These are phyloP conservation scores for Coleophora flavipennella DNA, from an alignment of 2,888 invertebrate genomes.

Conservation along the genomic window DNA sequence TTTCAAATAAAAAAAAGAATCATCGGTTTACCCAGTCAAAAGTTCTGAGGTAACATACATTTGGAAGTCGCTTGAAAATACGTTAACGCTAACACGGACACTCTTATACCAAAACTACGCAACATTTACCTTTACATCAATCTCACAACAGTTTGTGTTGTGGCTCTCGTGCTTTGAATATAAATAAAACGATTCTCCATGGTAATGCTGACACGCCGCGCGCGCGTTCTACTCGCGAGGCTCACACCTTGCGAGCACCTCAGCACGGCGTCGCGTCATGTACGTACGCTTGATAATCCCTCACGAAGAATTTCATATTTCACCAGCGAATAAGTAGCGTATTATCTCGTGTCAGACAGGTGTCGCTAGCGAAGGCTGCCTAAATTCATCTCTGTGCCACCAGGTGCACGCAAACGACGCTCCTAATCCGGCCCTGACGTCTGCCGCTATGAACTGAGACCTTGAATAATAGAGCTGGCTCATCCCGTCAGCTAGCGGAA, in stretches of 20 bases:
- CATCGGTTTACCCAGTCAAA: no score
- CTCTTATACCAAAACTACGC: no score
- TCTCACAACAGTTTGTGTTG: no score
- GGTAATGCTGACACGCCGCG: neutral
- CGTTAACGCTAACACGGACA: no score
- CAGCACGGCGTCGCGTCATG: no score
- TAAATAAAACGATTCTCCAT: neutral
- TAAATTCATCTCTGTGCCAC: conserved; percentile 56
- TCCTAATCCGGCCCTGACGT: conserved; percentile 50
- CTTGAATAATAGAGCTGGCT: conserved; percentile 31
- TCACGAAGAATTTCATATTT: conserved; percentile 59
- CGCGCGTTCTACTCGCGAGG: no score
- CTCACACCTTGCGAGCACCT: no score
- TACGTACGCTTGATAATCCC: conserved; percentile 37
- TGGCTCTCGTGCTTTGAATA: no score
- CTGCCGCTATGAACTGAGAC: conserved; percentile 24
- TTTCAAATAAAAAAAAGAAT: no score
- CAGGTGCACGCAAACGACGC: conserved; percentile 54
- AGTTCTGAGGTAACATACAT: no score
- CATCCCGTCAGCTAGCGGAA: conserved; percentile 26
- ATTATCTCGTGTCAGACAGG: conserved; percentile 62
- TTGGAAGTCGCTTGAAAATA: no score
- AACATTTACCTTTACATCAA: no score
- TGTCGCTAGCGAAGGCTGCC: conserved; percentile 55
- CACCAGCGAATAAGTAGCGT: conserved; percentile 59